phyloP scores from a whole-genome alignment of 2,888 invertebrate genomes.

The Drosophila rubida region DNA sequence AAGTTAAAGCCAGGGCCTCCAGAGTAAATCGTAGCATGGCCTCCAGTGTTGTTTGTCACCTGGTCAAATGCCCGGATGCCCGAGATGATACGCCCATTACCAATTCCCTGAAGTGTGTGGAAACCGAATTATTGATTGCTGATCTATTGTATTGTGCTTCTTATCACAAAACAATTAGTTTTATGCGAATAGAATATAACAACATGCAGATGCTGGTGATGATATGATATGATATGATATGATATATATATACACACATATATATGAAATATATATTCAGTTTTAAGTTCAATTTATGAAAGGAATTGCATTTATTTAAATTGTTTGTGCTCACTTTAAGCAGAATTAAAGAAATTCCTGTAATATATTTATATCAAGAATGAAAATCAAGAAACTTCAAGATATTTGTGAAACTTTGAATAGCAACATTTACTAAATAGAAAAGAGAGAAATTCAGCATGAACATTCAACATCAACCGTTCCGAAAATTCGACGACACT shows the following conservation, averaged over 20 bases:
- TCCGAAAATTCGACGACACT: background rate
- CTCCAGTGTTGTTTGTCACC: conserved; percentile 82
- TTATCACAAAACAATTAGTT: background rate
- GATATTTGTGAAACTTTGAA: too few species aligned
- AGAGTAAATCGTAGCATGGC: conserved; percentile 82
- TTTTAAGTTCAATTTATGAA: too few species aligned
- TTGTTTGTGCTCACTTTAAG: too few species aligned
- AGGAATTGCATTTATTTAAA: background rate
- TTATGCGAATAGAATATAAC: background rate
- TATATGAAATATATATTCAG: conserved; percentile 3
- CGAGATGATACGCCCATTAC: conserved; percentile 81
- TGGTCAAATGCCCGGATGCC: conserved; percentile 83
- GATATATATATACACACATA: conserved; percentile 8
- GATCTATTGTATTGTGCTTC: conserved; percentile 1
- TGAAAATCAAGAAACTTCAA: too few species aligned
- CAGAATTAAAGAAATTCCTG: too few species aligned
- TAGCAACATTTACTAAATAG: too few species aligned
- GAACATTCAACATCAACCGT: background rate
- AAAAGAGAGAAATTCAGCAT: background rate
- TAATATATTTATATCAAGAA: too few species aligned
- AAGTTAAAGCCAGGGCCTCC: conserved; percentile 83
- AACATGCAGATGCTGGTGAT: conserved; percentile 7
- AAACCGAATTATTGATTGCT: conserved; percentile 32
- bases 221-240: conserved; percentile 1
- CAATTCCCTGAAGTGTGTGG: conserved; percentile 68